Conservation (phyloP, 92 coral and sea anemone genomes). For the Palythoa heliodiscus region DNA sequence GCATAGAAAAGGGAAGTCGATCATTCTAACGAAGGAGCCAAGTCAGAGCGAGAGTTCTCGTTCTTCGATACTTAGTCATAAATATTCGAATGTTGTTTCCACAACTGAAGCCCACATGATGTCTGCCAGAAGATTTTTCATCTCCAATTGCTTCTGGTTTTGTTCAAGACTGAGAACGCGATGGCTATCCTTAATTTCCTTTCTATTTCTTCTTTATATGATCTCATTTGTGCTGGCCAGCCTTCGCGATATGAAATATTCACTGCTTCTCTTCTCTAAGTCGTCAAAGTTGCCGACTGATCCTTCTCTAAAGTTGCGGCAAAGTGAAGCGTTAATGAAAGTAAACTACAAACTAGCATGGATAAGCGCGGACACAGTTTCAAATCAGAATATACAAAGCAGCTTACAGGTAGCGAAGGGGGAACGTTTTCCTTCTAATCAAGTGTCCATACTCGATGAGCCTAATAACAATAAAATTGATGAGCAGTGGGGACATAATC, state of each 20-base stretch:
- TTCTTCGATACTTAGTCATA: conserved; percentile 8
- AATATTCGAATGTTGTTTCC: conserved; percentile 31
- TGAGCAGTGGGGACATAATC: conserved; percentile 17
- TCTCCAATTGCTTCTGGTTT: conserved; percentile 44
- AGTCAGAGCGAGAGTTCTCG: neutral
- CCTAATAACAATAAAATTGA: conserved; percentile 26
- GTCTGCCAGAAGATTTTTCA: conserved; percentile 42
- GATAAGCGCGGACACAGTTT: conserved; percentile 14
- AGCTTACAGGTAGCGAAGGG: conserved; percentile 35
- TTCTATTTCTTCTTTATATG: conserved; percentile 20
- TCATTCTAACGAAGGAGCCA: neutral
- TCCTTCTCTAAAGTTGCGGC: conserved; percentile 5
- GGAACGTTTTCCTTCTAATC: conserved; percentile 10
- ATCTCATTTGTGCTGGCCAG: conserved; percentile 27
- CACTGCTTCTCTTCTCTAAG: conserved; percentile 14
- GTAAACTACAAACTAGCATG: conserved; percentile 34
- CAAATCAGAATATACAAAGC: conserved; percentile 22
- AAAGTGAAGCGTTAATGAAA: conserved; percentile 36
- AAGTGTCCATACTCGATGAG: conserved; percentile 8
- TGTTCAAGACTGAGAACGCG: conserved; percentile 36
- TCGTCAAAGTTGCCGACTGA: conserved; percentile 39
- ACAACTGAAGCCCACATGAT: conserved; percentile 26
- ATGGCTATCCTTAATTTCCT: conserved; percentile 30
- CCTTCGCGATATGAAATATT: conserved; percentile 35
- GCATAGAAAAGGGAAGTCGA: conserved; percentile 30